Evolutionary conservation across 2,113 vertebrate species (phyloP), one percentile per base, ranked within the genome.

Genomic region (Chloebia gouldiae): DNA sequence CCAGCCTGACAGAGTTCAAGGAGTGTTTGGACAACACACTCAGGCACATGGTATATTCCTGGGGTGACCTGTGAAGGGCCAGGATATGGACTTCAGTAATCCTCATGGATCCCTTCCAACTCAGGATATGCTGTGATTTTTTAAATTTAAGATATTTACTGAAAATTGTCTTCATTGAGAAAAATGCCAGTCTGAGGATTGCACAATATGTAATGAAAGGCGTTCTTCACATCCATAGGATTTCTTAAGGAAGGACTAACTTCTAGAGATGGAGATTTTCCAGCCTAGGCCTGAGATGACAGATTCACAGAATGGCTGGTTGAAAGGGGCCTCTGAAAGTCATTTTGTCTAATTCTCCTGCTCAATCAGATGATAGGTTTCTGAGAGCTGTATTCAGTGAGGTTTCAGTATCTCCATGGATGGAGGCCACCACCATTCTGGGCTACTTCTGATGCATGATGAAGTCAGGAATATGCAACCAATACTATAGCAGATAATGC

Each of bases 151-250:
- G 61, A 72, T 31, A 16, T 69, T 56, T 13, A 42, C 11, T 39
- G 45, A 30, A 88, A 71, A 51, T n/a, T 31, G 11, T 19, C 18
- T 76, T 82, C 23, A 28, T 28, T 50, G 31, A 80, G 45, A 68
- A 16, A 42, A 82, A 35, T 11, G 16, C 45, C 23, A 13, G 0
- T 45, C 7, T 63, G 66, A 69, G 45, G 27, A 47, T 11, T 45
- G 37, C n/a, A 49, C 10, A 31, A 6, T 11, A 8, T 51, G 13
- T 65, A 54, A 19, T 49, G 37, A 70, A 49, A 44, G 0, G 0
- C 0, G 1, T 60, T 92, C 20, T 45, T 53, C 12, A 51, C 28
- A 7, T 4, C 1, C 2, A 11, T 64, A 25, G 49, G 3, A 75
- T 88, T 81, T 83, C 56, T 13, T 50, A 54, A 76, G 54, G 35